Base-by-base conservation (phyloP, 2,797 vertebrate genomes). In the Oryzias dopingdopingensis region DNA sequence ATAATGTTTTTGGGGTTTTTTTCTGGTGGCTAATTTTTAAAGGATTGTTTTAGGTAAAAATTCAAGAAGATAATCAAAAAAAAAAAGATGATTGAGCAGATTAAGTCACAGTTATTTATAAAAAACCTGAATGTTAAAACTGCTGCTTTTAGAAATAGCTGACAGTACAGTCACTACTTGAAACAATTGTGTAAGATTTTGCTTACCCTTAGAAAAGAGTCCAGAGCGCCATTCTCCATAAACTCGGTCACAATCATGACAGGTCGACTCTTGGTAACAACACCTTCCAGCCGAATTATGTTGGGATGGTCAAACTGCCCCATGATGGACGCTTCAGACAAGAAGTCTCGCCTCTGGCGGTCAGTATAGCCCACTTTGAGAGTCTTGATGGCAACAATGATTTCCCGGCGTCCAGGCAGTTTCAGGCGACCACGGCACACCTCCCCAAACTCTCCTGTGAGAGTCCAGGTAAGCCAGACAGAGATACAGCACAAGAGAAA, bases 241-340 rank as follows among this genome's bases (percentile, higher is more conserved):
- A 98, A 99, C 74, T 99, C 97, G 0, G 96, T 98, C 83, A 99
- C 92, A 67, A 99, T 99, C 97, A 99, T 99, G 72, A 99, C 97
- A 0, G 96, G 96, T 10, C 97, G 94, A 67, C 96, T 99, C 83
- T 98, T 99, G 79, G 97, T 99, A 81, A 99, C 97, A 77, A 99
- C 97, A 0, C 97, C 97, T 75, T 99, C 97, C 79, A 99, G 86
- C 13, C 96, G 94, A 74, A 99, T 98, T 72, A 99, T 98, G 83
- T 99, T 99, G 76, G 97, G 97, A 64, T 99, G 96, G 87, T 98
- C 96, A 0, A 99, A 99, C 89, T 99, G 97, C 44, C 96, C 97
- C 97, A 99, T 99, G 88, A 99, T 99, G 88, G 95, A 96, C 22
- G 97, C 96, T 72, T 99, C 97, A 0, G 95, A 96, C 61, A 99